phyloP scores from a whole-genome alignment of 1,140 invertebrate genomes.

The Penaeus indicus region DNA sequence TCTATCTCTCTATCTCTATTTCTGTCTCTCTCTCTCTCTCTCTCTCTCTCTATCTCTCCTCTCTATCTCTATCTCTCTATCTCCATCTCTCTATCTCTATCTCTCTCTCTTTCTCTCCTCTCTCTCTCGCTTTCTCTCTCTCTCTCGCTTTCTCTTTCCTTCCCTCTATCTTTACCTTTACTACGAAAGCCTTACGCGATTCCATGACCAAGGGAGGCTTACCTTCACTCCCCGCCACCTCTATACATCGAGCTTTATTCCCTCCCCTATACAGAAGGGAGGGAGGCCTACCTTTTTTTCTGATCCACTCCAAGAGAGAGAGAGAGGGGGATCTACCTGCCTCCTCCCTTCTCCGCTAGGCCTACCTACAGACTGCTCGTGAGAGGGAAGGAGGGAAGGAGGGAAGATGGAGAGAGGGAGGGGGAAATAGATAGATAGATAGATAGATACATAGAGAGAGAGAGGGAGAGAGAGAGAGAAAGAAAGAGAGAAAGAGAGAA shows the following conservation, averaged over 20 bases:
- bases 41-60: background rate
- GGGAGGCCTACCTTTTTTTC: no score
- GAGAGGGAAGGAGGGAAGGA: slow-evolving; percentile 4
- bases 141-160: background rate
- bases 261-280: no score
- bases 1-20: background rate
- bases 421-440: background rate
- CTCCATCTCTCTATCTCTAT: background rate
- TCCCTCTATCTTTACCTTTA: background rate
- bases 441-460: no score
- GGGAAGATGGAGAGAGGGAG: background rate
- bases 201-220: no score
- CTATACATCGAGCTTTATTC: no score
- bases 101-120: background rate
- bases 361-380: no score
- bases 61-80: background rate
- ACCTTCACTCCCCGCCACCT: no score
- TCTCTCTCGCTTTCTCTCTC: background rate
- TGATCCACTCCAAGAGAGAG: no score
- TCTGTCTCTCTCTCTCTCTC: background rate
- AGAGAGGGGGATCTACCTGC: no score
- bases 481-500: background rate
- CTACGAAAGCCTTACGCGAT: background rate
- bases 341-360: no score
- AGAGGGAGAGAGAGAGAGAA: slow-evolving; percentile 6